These are phyloP conservation scores for Rhabdophis nuchalis DNA, from an alignment of 2,797 vertebrate species.

Conservation along the genomic window DNA sequence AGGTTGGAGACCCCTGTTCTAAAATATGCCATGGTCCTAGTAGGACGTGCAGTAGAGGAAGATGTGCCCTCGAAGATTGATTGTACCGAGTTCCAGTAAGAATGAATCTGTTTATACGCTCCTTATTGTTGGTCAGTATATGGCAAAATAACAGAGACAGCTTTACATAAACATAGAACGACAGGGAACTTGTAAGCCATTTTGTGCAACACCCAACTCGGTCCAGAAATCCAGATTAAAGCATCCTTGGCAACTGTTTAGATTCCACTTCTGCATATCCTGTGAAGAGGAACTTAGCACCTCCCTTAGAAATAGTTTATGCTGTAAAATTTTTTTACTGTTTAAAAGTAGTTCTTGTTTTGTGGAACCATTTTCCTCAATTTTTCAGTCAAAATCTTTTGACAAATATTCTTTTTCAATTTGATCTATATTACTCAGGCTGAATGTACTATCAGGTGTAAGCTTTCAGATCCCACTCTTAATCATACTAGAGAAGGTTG, in stretches of 20 bases:
- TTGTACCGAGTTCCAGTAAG: background rate
- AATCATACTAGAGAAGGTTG: background rate
- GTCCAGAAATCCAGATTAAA: background rate
- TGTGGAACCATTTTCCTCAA: background rate
- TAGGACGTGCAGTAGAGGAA: background rate
- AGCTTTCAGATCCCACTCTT: background rate
- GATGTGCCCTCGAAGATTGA: background rate
- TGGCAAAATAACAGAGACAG: background rate
- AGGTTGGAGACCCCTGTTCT: no score
- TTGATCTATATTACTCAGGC: background rate
- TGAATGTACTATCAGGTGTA: background rate
- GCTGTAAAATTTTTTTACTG: background rate
- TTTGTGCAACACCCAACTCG: background rate
- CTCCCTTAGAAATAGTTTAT: background rate
- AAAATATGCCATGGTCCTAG: background rate
- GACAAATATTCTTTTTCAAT: background rate
- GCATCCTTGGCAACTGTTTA: background rate
- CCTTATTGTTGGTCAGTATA: background rate
- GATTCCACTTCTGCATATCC: background rate
- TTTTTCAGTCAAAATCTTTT: background rate
- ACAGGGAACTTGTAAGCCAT: background rate
- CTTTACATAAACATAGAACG: background rate
- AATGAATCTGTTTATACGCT: background rate
- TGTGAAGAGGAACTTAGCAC: background rate
- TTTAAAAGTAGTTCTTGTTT: background rate